Conservation (phyloP, 2,113 vertebrate species). For the Passerina amoena region DNA sequence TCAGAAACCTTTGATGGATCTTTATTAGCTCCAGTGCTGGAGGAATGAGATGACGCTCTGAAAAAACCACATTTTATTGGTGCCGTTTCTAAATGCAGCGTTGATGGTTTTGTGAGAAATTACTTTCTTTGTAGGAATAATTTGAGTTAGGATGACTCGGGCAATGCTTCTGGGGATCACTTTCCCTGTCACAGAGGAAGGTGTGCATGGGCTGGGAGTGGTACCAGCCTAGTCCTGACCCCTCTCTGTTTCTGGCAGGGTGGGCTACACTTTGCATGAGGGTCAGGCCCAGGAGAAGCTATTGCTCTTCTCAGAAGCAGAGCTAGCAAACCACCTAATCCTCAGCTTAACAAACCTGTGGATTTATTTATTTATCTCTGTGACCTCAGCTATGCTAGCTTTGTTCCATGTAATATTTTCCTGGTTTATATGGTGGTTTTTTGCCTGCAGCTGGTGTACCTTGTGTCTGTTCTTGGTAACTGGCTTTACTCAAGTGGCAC, state of each 20-base stretch:
- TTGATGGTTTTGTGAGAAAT: background rate
- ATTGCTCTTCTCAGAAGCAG: background rate
- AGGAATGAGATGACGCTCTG: background rate
- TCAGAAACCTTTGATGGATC: background rate
- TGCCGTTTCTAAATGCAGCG: background rate
- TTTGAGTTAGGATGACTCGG: background rate
- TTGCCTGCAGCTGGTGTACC: background rate
- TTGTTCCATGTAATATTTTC: background rate
- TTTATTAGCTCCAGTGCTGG: background rate
- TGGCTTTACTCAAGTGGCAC: background rate
- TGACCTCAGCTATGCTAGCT: background rate
- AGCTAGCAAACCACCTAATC: background rate
- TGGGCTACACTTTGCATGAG: background rate
- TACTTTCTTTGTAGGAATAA: background rate
- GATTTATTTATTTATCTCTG: background rate
- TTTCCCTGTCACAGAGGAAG: background rate
- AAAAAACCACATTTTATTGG: background rate
- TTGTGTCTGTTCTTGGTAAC: background rate
- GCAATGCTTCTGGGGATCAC: background rate
- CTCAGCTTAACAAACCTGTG: background rate
- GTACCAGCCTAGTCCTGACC: background rate
- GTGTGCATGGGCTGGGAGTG: background rate
- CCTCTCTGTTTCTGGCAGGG: background rate
- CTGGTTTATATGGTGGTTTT: background rate
- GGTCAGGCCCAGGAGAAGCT: background rate